Conservation (phyloP, 2,113 vertebrate genomes). For the Eulemur rufifrons region DNA sequence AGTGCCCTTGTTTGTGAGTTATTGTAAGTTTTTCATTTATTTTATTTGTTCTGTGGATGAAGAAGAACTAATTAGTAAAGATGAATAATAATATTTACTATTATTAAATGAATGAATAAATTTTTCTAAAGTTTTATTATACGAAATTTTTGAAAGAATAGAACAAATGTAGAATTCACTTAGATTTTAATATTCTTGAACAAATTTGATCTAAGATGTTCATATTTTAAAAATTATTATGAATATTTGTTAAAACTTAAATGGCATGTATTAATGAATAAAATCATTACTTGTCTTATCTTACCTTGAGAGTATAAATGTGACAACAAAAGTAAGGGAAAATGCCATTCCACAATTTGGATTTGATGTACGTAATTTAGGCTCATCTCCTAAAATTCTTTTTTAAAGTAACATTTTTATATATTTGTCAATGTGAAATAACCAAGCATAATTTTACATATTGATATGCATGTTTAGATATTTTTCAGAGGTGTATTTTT, state of each 20-base stretch:
- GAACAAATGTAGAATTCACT: background rate
- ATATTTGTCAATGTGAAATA: background rate
- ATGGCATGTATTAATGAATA: background rate
- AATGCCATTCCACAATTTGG: background rate
- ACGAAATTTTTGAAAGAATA: background rate
- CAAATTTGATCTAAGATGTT: background rate
- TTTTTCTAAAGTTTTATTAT: conserved; percentile 8
- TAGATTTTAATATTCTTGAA: background rate
- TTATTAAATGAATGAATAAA: background rate
- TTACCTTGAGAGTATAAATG: background rate
- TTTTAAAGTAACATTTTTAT: background rate
- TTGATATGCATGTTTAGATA: background rate
- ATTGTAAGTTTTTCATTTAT: background rate
- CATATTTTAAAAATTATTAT: background rate
- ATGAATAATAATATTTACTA: background rate
- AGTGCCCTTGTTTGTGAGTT: background rate
- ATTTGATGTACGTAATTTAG: background rate
- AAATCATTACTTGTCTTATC: background rate
- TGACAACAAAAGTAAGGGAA: background rate
- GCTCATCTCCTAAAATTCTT: background rate
- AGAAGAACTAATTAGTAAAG: background rate
- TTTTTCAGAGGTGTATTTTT: background rate
- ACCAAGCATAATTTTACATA: background rate
- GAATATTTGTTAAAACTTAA: background rate
- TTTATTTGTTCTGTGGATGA: background rate